A percentile compares a stretch with the other conserved stretches of the same genome.
phyloP scores from a whole-genome alignment of 2,888 invertebrate genomes.

The Dendrolimus houi region DNA sequence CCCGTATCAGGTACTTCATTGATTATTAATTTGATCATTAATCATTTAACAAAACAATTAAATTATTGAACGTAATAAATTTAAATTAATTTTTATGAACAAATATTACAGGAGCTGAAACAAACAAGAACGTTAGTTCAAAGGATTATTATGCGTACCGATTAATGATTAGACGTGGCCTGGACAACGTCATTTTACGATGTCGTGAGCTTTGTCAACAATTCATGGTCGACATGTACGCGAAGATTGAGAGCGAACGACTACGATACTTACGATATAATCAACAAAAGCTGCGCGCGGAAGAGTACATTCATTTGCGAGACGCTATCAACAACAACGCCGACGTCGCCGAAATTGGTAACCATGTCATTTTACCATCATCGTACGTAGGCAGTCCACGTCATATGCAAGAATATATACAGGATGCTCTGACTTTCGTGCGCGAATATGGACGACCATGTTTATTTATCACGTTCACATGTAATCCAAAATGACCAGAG shows the following conservation, averaged over 20 bases:
- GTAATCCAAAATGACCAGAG: conserved; percentile 4
- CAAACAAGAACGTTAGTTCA: conserved; percentile 14
- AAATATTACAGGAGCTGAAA: conserved; percentile 13
- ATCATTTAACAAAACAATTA: conserved; percentile 5
- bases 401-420: no score
- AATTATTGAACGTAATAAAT: conserved; percentile 3
- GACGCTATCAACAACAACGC: conserved; percentile 17
- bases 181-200: conserved; percentile 14
- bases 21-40: conserved; percentile 4
- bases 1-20: conserved; percentile 4
- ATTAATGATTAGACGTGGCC: conserved; percentile 16
- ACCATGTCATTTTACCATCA: conserved; percentile 12
- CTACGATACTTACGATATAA: conserved; percentile 22
- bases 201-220: conserved; percentile 15
- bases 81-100: conserved; percentile 3
- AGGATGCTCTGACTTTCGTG: conserved; percentile 13
- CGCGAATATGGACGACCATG: conserved; percentile 7
- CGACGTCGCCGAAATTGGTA: conserved; percentile 10
- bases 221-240: conserved; percentile 38
- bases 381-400: conserved; percentile 15
- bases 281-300: conserved; percentile 25
- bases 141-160: conserved; percentile 17
- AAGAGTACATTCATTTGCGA: conserved; percentile 13
- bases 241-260: conserved; percentile 38
- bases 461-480: conserved; percentile 6